These are phyloP conservation scores for Sternarchorhynchus goeldii DNA, from an alignment of 2,797 vertebrate species.

Conservation along the genomic window DNA sequence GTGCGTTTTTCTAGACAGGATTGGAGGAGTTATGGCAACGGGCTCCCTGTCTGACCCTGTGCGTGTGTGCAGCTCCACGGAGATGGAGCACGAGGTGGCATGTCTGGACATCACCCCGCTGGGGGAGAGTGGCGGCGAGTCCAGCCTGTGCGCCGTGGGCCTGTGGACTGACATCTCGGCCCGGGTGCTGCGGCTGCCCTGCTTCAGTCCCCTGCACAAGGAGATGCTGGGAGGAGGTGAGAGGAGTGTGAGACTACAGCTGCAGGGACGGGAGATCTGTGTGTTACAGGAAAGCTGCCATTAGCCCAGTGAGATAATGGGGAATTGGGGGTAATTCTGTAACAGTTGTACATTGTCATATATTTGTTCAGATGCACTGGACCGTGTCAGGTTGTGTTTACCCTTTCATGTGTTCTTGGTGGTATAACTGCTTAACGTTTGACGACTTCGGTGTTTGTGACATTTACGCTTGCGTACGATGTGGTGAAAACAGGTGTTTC, in stretches of 20 bases:
- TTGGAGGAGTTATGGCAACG: too few relatives aligned
- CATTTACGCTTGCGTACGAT: background rate
- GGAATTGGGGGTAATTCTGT: too few relatives aligned
- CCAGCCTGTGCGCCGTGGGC: constrained; percentile 93
- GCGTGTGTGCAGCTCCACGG: constrained; percentile 79
- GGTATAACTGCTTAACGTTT: background rate
- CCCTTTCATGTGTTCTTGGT: background rate
- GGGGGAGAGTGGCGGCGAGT: constrained; percentile 85
- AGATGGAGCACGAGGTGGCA: constrained; percentile 99
- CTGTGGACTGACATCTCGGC: constrained; percentile 99
- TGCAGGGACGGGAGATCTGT: background rate
- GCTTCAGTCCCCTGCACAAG: constrained; percentile 93
- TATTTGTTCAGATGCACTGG: background rate
- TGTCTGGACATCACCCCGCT: constrained; percentile 97
- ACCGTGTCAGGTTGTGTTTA: background rate
- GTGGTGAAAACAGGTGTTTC: background rate
- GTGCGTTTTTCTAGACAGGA: too few relatives aligned
- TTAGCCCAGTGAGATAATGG: too few relatives aligned
- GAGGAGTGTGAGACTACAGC: constrained; percentile 27
- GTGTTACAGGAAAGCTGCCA: too few relatives aligned
- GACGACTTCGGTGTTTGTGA: background rate
- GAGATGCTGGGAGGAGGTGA: constrained; percentile 99
- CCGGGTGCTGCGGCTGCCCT: constrained; percentile 91
- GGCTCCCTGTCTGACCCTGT: background rate
- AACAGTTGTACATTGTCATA: background rate